Conservation (phyloP, 2,888 invertebrate genomes). For the Eugnorisma glareosa region DNA sequence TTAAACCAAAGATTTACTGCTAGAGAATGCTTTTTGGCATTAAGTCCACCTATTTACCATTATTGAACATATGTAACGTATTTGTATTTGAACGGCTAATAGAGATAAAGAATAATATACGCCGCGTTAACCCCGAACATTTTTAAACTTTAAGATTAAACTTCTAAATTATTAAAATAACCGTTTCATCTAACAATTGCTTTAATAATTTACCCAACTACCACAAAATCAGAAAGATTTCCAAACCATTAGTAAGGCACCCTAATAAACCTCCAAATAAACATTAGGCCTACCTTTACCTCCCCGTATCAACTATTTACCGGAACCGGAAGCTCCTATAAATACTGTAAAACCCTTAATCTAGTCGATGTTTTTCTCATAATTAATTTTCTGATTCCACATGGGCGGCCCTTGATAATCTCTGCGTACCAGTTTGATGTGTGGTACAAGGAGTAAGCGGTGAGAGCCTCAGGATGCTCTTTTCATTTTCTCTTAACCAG, state of each 20-base stretch:
- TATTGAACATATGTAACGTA: too few relatives aligned
- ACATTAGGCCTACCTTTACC: conserved; percentile 24
- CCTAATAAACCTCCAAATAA: conserved; percentile 37
- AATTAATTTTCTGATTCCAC: conserved; percentile 85
- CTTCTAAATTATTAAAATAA: too few relatives aligned
- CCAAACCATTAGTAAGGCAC: background rate
- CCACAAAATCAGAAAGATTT: background rate
- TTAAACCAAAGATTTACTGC: too few relatives aligned
- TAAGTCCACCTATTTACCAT: too few relatives aligned
- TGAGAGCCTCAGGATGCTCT: conserved; percentile 23
- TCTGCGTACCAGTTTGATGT: conserved; percentile 68
- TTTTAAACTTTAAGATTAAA: too few relatives aligned
- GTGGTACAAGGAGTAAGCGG: conserved; percentile 62
- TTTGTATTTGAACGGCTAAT: too few relatives aligned
- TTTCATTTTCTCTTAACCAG: too few relatives aligned
- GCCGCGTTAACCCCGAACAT: too few relatives aligned
- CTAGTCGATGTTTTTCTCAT: conserved; percentile 84
- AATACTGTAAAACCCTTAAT: conserved; percentile 79
- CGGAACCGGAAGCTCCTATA: conserved; percentile 70
- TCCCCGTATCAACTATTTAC: conserved; percentile 55
- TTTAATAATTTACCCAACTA: background rate
- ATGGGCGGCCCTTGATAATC: conserved; percentile 81
- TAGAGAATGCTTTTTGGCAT: too few relatives aligned
- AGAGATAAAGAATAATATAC: too few relatives aligned
- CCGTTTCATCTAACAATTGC: background rate